These are phyloP conservation scores for Pteria penguin DNA, from an alignment of 2,888 invertebrate genomes.

Conservation along the genomic window DNA sequence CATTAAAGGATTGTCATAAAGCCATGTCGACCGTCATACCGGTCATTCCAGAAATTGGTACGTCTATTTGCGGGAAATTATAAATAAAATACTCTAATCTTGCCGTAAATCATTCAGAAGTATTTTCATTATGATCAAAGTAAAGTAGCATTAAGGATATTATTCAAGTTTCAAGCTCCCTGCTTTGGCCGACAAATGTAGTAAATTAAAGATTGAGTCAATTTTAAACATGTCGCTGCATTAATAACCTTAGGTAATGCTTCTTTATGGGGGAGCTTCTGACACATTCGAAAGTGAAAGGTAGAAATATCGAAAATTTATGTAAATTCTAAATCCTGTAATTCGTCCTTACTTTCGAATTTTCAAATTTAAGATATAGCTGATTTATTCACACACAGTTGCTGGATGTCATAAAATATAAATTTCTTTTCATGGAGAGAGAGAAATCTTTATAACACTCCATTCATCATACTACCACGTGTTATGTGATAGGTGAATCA, in stretches of 20 bases:
- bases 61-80: not conserved
- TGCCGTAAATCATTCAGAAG: not conserved
- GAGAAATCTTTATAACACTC: not conserved
- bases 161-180: no score
- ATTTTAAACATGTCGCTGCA: not conserved
- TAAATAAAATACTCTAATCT: not conserved
- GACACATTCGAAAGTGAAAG: not conserved
- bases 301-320: not conserved
- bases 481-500: not conserved
- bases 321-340: not conserved
- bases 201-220: not conserved
- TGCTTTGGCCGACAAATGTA: not conserved
- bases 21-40: not conserved
- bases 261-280: not conserved
- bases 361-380: not conserved
- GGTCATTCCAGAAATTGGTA: not conserved
- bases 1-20: conserved; percentile 10
- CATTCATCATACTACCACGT: not conserved
- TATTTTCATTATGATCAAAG: not conserved
- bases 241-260: not conserved
- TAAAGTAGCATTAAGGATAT: not conserved
- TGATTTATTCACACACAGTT: not conserved
- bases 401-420: not conserved
- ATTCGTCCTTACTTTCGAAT: not conserved
- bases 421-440: not conserved